Base-by-base conservation (phyloP, 2,113 vertebrate genomes). In the Motacilla alba region DNA sequence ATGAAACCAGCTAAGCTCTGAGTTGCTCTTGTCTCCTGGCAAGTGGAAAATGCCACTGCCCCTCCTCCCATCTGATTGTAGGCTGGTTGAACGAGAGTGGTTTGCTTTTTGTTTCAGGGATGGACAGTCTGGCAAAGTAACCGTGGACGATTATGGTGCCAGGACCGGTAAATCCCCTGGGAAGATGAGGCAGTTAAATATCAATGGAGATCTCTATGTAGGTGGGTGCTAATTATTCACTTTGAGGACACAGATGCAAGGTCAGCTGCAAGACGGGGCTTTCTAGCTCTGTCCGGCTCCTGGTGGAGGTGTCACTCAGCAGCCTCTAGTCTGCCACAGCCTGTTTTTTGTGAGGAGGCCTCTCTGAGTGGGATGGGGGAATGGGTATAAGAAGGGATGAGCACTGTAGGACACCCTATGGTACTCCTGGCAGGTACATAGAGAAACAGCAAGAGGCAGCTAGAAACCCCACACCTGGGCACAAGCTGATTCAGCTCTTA, bases 141-240 rank as follows among this genome's bases (percentile, higher is more conserved):
- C 99, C 0, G 99, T 99, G 78, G 99, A 99, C 3, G 99, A 99
- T 94, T 99, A 99, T 0, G 99, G 99, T 83, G 98, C 99, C 69
- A 99, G 98, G 93, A 99, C 99, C 0, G 98, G 99, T 63, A 98
- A 98, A 89, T 99, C 99, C 5, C 98, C 99, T 3, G 99, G 99
- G 46, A 98, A 98, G 96, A 99, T 99, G 99, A 98, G 99, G 52
- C 99, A 99, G 62, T 98, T 99, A 46, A 99, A 99, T 81, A 98
- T 99, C 95, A 99, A 98, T 3, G 99, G 99, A 15, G 98, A 98
- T 46, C 98, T 99, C 49, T 99, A 99, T 41, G 96, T 99, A 58
- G 99, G 99, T 99, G 96, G 93, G 99, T 97, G 85, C 56, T 91
- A 28, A 22, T 44, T 7, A 4, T 55, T 39, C 22, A 1, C 4